Evolutionary conservation across 2,888 invertebrate genomes (phyloP).

Genomic region (Tetanocera ferruginea): DNA sequence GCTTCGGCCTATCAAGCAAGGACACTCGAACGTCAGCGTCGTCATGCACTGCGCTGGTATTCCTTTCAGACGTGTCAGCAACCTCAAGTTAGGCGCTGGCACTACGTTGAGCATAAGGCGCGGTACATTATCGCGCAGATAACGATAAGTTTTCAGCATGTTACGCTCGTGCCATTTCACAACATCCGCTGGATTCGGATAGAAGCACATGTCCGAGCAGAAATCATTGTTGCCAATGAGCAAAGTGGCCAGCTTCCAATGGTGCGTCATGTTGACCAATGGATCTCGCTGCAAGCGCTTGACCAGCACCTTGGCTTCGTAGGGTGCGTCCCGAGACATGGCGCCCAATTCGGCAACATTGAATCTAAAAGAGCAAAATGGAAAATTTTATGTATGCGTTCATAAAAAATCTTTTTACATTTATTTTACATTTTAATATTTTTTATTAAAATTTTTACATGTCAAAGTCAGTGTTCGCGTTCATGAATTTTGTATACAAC

Average conservation of each 20-base stretch:
- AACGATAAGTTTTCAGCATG: slow-evolving; percentile 69
- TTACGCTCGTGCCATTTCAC: slow-evolving; percentile 71
- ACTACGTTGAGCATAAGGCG: slow-evolving; percentile 74
- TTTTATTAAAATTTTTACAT: too few relatives aligned
- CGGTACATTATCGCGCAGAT: slow-evolving; percentile 74
- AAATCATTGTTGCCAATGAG: slow-evolving; percentile 77
- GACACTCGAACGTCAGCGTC: slow-evolving; percentile 71
- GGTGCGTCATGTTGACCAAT: slow-evolving; percentile 72
- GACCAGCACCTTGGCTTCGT: slow-evolving; percentile 73
- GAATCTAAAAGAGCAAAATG: slow-evolving; percentile 65
- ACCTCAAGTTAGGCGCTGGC: slow-evolving; percentile 71
- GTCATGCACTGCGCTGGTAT: slow-evolving; percentile 69
- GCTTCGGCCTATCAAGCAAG: slow-evolving; percentile 72
- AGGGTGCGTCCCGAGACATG: slow-evolving; percentile 73
- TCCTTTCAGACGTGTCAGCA: slow-evolving; percentile 67
- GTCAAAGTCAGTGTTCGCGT: too few relatives aligned
- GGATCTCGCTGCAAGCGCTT: slow-evolving; percentile 72
- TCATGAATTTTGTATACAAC: too few relatives aligned
- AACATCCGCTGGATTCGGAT: slow-evolving; percentile 66
- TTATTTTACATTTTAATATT: background rate
- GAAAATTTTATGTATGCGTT: background rate
- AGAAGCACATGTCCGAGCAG: slow-evolving; percentile 73
- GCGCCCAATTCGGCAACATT: slow-evolving; percentile 76
- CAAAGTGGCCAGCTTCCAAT: slow-evolving; percentile 77
- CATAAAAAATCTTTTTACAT: background rate